Evolutionary conservation across 2,797 vertebrate genomes (phyloP), one percentile per base, ranked within the genome.

Genomic region (Protosalanx chinensis): DNA sequence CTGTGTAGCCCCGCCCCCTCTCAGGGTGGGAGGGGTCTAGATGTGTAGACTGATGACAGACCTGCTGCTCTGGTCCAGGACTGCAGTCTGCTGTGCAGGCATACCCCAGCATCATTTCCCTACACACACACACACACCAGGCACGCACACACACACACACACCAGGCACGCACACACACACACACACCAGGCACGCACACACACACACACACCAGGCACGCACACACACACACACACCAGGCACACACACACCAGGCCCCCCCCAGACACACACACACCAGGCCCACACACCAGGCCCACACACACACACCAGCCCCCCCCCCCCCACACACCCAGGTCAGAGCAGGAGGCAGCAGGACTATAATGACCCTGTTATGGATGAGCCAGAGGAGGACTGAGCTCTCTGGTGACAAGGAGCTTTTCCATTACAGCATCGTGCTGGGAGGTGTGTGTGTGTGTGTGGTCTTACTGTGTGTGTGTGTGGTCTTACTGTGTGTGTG

Each of bases 361-460:
- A 3, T 83, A 82, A 84, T 79, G 79, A 83, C 58, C 78, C 73
- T 67, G 59, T 85, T 79, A 84, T 83, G 78, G 84, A 85, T 80
- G 80, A 71, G 59, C 59, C 27, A 6, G 15, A 6, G 74, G 35
- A 70, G 64, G 62, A 29, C 63, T 27, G 73, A 76, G 75, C 68
- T 37, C 15, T 69, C 32, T 35, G 27, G 20, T 41, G 41, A 64
- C 56, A 23, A 56, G n/a, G 70, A 46, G 74, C 67, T 70, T 16
- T 23, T 7, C 18, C 18, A 23, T 23, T 58, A 7, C 56, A 58
- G 56, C 10, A 58, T 8, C 6, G 3, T 58, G 18, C 2, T 23
- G 13, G 56, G n/a, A 58, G 23, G 56, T n/a, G 56, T n/a, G 18
- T 58, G 18, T 58, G 15, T 56, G 56, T n/a, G 20, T 7, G 56